Evolutionary conservation across 2,888 invertebrate genomes (phyloP), one percentile per base, ranked within the genome.

Genomic region (Acanthosoma haemorrhoidale): DNA sequence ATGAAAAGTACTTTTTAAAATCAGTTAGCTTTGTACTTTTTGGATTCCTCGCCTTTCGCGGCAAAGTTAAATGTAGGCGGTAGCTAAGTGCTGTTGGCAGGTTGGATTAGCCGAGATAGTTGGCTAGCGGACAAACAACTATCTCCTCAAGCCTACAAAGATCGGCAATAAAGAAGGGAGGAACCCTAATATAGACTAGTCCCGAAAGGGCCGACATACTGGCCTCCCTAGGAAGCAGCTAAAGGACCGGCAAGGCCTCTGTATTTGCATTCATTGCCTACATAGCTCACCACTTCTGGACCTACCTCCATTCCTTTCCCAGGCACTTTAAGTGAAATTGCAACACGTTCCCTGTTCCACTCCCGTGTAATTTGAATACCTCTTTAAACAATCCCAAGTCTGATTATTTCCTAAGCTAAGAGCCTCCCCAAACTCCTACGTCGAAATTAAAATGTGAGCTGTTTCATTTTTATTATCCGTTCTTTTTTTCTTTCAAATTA

Each of bases 181-280:
- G 13, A 8, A 51, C 51, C 51, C 51, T 51, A 51, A 51, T 51
- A 51, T 51, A 51, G 51, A 51, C 25, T 51, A 51, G 21, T 25
- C 51, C n/a, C n/a, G n/a, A n/a, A n/a, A n/a, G n/a, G n/a, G n/a
- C n/a, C n/a, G n/a, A n/a, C n/a, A n/a, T 25, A 51, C 25, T 51
- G 51, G 18, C 16, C 51, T 51, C 51, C 51, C 51, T 51, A 51
- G 51, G 51, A 51, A 51, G 51, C 51, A 6, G n/a, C n/a, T n/a
- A n/a, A n/a, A n/a, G n/a, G n/a, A n/a, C n/a, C n/a, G n/a, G n/a
- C 5, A 13, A 29, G 51, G 13, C 51, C n/a, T n/a, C n/a, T n/a
- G n/a, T n/a, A 51, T 51, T 51, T 51, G 51, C 51, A 51, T 51
- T 51, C 51, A 51, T 51, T 51, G 51, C 51, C 51, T 51, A 51